phyloP scores from a whole-genome alignment of 1,140 invertebrate genomes.

The Sycobia sp. region DNA sequence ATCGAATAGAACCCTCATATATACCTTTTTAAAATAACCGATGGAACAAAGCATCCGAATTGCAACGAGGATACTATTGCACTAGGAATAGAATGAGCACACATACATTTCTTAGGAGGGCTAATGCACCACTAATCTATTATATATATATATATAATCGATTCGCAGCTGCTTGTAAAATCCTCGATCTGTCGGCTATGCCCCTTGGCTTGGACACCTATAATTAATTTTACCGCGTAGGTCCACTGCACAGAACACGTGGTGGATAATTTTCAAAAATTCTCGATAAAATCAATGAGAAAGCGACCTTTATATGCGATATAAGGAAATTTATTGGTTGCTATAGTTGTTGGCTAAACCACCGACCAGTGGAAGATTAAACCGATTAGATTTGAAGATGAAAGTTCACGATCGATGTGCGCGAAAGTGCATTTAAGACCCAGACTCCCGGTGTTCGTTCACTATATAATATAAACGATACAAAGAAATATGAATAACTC shows the following conservation, averaged over 20 bases:
- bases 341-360: too few relatives aligned
- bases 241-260: neutral
- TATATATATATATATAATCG: slow-evolving; percentile 1
- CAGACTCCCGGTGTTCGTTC: neutral
- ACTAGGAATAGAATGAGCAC: too few relatives aligned
- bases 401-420: slow-evolving; percentile 28
- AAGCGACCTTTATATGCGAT: slow-evolving; percentile 21
- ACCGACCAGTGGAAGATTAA: slow-evolving; percentile 8
- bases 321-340: slow-evolving; percentile 23
- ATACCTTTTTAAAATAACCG: too few relatives aligned
- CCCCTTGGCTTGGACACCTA: neutral
- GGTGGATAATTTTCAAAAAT: slow-evolving; percentile 1
- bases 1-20: too few relatives aligned
- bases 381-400: slow-evolving; percentile 27
- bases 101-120: neutral
- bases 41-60: too few relatives aligned
- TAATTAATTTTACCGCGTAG: neutral
- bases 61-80: too few relatives aligned
- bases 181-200: too few relatives aligned
- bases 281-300: slow-evolving; percentile 27
- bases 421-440: too few relatives aligned
- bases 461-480: slow-evolving; percentile 18
- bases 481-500: slow-evolving; percentile 10
- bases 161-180: slow-evolving; percentile 11
- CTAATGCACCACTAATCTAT: slow-evolving; percentile 1